A percentile compares a stretch with the other conserved stretches of the same genome.
phyloP scores from a whole-genome alignment of 2,888 invertebrate genomes.

The Heliconius charithonia region DNA sequence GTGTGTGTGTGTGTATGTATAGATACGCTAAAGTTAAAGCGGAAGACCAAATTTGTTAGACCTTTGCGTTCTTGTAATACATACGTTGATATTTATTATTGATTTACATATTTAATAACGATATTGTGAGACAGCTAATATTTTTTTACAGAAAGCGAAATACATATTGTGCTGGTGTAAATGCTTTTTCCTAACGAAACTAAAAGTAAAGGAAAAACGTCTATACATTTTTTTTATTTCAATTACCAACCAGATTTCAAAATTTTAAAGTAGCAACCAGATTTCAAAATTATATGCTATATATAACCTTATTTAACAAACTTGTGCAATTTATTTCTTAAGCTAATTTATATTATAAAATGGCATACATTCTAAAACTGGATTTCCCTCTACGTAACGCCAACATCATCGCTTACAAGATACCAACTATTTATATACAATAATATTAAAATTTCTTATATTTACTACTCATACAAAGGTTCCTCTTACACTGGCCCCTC shows the following conservation, averaged over 20 bases:
- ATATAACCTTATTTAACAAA: too few species aligned
- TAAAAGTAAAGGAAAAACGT: too few species aligned
- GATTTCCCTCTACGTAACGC: too few species aligned
- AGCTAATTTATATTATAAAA: too few species aligned
- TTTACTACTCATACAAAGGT: background rate
- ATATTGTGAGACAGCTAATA: background rate
- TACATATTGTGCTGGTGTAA: background rate
- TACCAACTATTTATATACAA: background rate
- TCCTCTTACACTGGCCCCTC: conserved; percentile 27
- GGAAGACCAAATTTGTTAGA: conserved; percentile 5
- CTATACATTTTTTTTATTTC: too few species aligned
- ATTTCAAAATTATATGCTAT: too few species aligned
- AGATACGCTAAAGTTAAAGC: conserved; percentile 9
- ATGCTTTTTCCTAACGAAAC: too few species aligned
- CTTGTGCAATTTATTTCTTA: too few species aligned
- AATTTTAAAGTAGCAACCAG: too few species aligned
- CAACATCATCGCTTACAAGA: background rate
- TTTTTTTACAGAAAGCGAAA: background rate
- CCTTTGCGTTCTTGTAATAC: background rate
- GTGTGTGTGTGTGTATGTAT: background rate
- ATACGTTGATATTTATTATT: background rate
- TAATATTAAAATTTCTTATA: background rate
- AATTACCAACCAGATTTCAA: too few species aligned
- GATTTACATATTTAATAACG: background rate
- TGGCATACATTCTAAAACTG: too few species aligned